Percentiles rank a stretch among this genome's conserved stretches.
Conservation (phyloP, 2,797 vertebrate genomes). For the Tamandua tetradactyla region DNA sequence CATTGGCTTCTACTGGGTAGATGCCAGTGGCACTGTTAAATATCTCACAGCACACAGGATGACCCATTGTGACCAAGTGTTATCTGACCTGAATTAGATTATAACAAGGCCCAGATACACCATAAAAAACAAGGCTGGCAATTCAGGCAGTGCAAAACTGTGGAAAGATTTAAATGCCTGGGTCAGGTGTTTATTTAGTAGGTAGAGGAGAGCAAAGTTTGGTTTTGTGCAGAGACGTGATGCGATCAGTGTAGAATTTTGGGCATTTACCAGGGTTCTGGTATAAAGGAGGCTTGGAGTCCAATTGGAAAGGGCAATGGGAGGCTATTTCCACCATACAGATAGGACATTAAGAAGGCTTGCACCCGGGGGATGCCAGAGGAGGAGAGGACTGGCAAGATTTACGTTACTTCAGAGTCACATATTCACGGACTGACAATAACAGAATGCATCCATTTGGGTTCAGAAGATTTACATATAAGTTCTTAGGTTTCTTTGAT, state of each 20-base stretch:
- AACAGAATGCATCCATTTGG: conserved; percentile 45
- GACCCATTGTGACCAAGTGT: neutral
- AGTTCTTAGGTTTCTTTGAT: conserved; percentile 83
- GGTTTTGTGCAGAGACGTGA: neutral
- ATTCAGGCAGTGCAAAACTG: neutral
- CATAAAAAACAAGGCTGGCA: neutral
- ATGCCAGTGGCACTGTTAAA: neutral
- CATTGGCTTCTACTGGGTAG: neutral
- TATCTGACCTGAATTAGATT: neutral
- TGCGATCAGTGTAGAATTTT: neutral
- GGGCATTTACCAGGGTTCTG: neutral
- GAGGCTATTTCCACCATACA: neutral
- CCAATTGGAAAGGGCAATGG: neutral
- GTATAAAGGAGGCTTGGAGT: neutral
- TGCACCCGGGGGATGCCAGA: neutral
- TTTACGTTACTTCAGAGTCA: conserved; percentile 17
- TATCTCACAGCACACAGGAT: neutral
- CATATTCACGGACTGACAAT: neutral
- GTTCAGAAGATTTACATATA: conserved; percentile 73
- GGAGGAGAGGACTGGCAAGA: neutral
- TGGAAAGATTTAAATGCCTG: neutral
- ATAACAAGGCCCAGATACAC: no score
- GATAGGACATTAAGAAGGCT: neutral
- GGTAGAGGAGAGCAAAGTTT: neutral
- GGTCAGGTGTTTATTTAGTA: neutral